Base-by-base conservation (phyloP, 2,797 vertebrate species). In the Oreonectes daqikongensis region DNA sequence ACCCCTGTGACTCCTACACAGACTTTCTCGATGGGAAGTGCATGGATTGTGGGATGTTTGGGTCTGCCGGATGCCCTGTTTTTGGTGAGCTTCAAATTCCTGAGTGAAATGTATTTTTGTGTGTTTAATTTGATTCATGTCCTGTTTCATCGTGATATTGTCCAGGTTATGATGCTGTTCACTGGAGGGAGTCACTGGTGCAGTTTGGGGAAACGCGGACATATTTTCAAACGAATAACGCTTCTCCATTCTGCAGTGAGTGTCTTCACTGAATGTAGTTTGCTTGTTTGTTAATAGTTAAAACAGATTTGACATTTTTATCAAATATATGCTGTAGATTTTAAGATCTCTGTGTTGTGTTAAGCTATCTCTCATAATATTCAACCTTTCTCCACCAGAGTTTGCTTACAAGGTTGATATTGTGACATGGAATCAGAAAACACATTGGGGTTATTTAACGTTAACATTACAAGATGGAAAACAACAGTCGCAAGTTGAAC, bases 21-120 rank as follows among this genome's bases (percentile, higher is more conserved):
- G 89, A 95, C 81, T 98, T 93, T 53, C 90, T 92, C 74, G 91
- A 91, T 75, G 96, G 95, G 2, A 93, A 90, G 65, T 99, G 97
- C 81, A 26, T 90, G 48, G 83, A 84, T 40, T 98, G 96, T 82
- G 82, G 87, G 0, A 67, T 0, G 20, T 95, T 94, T 80, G 85
- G 88, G 5, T 81, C 86, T 17, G 87, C 87, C 20, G 91, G 94
- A 66, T 98, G 96, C 80, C 98, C 97, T 7, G 48, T 91, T 11
- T 85, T 98, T 74, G 98, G 98, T 99, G 88, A 86, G 94, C 64
- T 18, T 32, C 46, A 52, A 6, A 22, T 20, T 2, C 24, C 0
- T 42, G 32, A 53, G 57, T 57, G 1, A 42, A 35, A 14, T 35
- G 20, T 2, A 3, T 4, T 8, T 46, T 50, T 50, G 14, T 50